Base-by-base conservation (phyloP, 2,113 vertebrate species). In the Albula goreensis region DNA sequence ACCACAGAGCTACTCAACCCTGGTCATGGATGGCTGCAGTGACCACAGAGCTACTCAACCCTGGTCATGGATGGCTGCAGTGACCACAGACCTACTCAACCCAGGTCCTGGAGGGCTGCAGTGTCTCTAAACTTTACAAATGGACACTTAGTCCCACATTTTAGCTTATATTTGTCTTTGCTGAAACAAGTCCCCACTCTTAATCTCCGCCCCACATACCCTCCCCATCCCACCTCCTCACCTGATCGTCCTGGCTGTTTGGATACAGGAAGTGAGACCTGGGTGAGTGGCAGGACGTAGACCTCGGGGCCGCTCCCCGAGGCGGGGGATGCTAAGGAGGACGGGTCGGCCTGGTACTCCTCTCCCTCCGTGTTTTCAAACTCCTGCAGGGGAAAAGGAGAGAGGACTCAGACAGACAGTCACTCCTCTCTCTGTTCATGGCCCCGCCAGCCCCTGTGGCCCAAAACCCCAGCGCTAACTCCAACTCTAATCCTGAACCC, bases 281-380 rank as follows among this genome's bases (percentile, higher is more conserved):
- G 97, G 0, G 97, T 98, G 92, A 99, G 98, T 0, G 98, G 98
- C 88, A 99, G 96, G 89, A 99, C 96, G 0, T 99, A 99, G 89
- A 99, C 98, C 88, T 99, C 98, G 0, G 97, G 97, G 88, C 97
- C 97, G 90, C 96, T 96, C 93, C 96, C 97, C 0, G 95, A 92
- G 7, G 94, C 96, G 0, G 98, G 97, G 12, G 97, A 98, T 92
- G 97, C 96, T 91, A 96, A 95, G 10, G 93, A 95, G 3, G 96
- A 97, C 88, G 96, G 93, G 89, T 97, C 96, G 1, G 96, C 96
- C 85, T 94, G 94, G 91, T 95, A 97, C 91, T 97, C 98, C 0
- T 98, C 97, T 81, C 97, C 97, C 82, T 98, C 97, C 0, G 96
- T 92, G 92, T 99, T 98, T 92, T 99, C 97, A 92, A 99, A 97